A percentile compares a stretch with the other conserved stretches of the same genome.
These are phyloP conservation scores for Synergus itoensis DNA, from an alignment of 2,888 invertebrate genomes.

Conservation along the genomic window DNA sequence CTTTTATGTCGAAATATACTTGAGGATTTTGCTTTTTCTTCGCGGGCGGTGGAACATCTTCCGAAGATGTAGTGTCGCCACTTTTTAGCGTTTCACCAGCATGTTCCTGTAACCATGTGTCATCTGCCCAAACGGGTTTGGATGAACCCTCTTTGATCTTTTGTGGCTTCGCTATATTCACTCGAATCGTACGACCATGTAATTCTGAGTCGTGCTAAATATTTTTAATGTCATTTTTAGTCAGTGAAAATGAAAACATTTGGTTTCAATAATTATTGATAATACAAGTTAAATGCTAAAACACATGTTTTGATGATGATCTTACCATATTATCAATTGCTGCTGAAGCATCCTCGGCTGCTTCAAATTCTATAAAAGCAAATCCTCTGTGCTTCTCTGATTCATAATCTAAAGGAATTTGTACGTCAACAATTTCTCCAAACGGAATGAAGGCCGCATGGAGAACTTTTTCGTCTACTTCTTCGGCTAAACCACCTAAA, in stretches of 20 bases:
- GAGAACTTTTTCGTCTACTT: slow-evolving; percentile 96
- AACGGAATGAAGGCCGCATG: slow-evolving; percentile 99
- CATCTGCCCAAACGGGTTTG: slow-evolving; percentile 98
- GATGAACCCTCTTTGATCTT: slow-evolving; percentile 97
- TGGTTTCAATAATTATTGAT: too few relatives aligned
- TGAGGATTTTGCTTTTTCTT: slow-evolving; percentile 87
- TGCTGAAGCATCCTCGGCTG: slow-evolving; percentile 98
- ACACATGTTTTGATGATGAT: background rate
- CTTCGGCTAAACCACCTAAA: slow-evolving; percentile 90
- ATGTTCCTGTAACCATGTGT: slow-evolving; percentile 98
- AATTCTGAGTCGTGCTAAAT: slow-evolving; percentile 96
- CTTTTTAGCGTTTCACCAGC: slow-evolving; percentile 89
- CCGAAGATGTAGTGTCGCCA: slow-evolving; percentile 57
- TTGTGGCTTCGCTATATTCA: slow-evolving; percentile 98
- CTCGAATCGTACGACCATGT: slow-evolving; percentile 96
- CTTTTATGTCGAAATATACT: slow-evolving; percentile 97
- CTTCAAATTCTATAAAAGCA: slow-evolving; percentile 99
- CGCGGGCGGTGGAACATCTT: slow-evolving; percentile 68
- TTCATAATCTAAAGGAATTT: slow-evolving; percentile 98
- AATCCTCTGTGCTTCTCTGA: slow-evolving; percentile 98
- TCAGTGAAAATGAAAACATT: too few relatives aligned
- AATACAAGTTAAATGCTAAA: background rate
- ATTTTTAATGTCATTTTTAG: slow-evolving; percentile 18
- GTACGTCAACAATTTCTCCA: slow-evolving; percentile 98
- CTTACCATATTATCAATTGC: slow-evolving; percentile 99